Conservation (phyloP, 2,888 invertebrate species). For the Adelphocoris suturalis region DNA sequence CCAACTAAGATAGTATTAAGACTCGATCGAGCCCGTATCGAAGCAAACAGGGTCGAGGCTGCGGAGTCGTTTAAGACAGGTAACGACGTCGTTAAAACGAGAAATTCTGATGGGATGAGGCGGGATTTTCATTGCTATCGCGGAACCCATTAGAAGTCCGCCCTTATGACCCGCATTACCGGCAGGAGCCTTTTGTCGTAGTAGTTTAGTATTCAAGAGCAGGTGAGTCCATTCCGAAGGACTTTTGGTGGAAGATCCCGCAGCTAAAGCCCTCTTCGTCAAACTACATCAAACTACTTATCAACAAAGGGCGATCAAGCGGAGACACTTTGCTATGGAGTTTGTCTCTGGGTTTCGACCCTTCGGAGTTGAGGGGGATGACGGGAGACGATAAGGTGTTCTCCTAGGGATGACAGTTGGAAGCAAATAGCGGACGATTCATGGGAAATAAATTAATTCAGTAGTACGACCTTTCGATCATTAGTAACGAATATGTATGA, state of each 20-base stretch:
- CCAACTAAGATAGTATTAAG: too few relatives aligned
- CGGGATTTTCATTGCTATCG: not conserved
- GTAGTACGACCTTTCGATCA: too few relatives aligned
- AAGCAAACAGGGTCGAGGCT: too few relatives aligned
- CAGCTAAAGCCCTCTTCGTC: slow-evolving; percentile 13
- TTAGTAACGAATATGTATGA: too few relatives aligned
- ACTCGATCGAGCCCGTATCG: too few relatives aligned
- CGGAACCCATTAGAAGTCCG: slow-evolving; percentile 29
- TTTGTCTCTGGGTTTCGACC: not conserved
- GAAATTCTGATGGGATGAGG: not conserved
- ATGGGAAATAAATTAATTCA: too few relatives aligned
- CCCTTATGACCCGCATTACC: slow-evolving; percentile 34
- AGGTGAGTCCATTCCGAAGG: not conserved
- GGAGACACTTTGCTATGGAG: not conserved
- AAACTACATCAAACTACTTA: slow-evolving; percentile 30
- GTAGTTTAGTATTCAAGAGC: slow-evolving; percentile 26
- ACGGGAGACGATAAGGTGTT: not conserved
- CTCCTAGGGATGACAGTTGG: too few relatives aligned
- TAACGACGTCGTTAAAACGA: slow-evolving; percentile 28
- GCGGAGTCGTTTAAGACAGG: not conserved
- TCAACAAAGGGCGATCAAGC: not conserved
- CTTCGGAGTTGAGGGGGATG: not conserved
- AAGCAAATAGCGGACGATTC: too few relatives aligned
- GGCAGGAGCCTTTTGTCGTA: not conserved
- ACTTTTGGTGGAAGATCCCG: not conserved